Evolutionary conservation across 2,888 invertebrate genomes (phyloP).

Genomic region (Drosophila putrida): DNA sequence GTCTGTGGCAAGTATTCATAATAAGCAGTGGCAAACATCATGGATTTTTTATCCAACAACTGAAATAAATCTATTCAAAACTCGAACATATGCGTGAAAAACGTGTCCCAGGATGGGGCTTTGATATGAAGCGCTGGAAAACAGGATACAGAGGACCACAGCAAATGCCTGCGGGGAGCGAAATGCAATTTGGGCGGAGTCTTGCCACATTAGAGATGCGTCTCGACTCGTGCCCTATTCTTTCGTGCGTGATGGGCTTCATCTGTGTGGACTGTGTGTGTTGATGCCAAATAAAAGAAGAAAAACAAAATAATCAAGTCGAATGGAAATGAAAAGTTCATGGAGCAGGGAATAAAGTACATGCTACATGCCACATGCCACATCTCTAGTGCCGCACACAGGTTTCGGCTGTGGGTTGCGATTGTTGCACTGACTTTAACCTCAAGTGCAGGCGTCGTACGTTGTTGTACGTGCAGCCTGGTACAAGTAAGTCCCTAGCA

Average conservation of each 20-base stretch:
- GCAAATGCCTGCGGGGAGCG: constrained; percentile 11
- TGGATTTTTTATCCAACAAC: not conserved
- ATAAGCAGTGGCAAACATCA: not conserved
- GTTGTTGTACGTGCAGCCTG: constrained; percentile 48
- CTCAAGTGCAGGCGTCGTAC: constrained; percentile 61
- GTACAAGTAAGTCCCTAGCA: constrained; percentile 27
- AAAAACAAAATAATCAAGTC: not conserved
- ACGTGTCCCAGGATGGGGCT: constrained; percentile 22
- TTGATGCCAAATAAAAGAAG: constrained; percentile 5
- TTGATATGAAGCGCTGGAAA: constrained; percentile 15
- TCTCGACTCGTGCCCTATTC: constrained; percentile 18
- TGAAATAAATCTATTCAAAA: constrained; percentile 43
- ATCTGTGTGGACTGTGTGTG: constrained; percentile 1
- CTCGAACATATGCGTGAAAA: constrained; percentile 64
- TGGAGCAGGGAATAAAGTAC: not conserved
- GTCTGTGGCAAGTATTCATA: not conserved
- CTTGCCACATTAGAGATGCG: constrained; percentile 28
- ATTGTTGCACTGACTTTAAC: constrained; percentile 51
- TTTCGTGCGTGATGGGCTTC: constrained; percentile 12
- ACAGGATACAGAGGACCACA: constrained; percentile 46
- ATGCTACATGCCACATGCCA: constrained; percentile 6
- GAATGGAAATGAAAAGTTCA: constrained; percentile 7
- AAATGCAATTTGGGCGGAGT: constrained; percentile 2
- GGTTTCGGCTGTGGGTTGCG: constrained; percentile 29
- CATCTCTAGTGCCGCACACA: constrained; percentile 9